These are phyloP conservation scores for Cynocephalus volans DNA, from an alignment of 2,113 vertebrate genomes.

Conservation along the genomic window DNA sequence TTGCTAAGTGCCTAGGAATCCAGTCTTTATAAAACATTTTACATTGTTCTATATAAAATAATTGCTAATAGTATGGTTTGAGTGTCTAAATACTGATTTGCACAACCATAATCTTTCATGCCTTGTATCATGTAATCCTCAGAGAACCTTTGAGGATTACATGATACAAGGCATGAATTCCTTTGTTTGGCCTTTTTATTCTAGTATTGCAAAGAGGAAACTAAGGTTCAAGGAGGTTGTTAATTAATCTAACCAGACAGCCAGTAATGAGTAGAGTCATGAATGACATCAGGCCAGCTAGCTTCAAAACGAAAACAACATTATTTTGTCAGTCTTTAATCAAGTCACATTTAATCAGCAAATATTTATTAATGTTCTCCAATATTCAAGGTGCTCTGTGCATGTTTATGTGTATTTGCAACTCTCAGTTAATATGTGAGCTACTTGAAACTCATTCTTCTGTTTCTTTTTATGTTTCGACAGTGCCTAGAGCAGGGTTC, in stretches of 20 bases:
- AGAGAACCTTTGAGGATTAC: not conserved
- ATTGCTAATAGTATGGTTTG: not conserved
- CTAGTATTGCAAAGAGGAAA: not conserved
- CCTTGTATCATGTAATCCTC: not conserved
- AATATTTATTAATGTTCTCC: not conserved
- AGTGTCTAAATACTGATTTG: not conserved
- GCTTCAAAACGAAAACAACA: not conserved
- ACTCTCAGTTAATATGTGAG: not conserved
- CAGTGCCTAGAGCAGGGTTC: not conserved
- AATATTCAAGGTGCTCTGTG: not conserved
- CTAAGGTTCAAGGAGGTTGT: not conserved
- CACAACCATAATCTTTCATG: not conserved
- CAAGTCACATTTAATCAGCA: not conserved
- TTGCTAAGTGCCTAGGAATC: not conserved
- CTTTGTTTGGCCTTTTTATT: not conserved
- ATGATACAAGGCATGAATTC: too few relatives aligned
- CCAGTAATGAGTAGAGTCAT: not conserved
- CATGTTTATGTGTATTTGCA: not conserved
- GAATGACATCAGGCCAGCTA: not conserved
- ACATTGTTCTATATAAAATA: not conserved
- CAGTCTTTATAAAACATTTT: not conserved
- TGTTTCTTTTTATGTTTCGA: not conserved
- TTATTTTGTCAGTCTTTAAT: not conserved
- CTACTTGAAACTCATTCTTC: not conserved
- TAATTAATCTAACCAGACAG: not conserved